Evolutionary conservation across 53 echinoderm and acorn worm species (phyloP), one percentile per base, ranked within the genome.

Genomic region (Mesocentrotus franciscanus): DNA sequence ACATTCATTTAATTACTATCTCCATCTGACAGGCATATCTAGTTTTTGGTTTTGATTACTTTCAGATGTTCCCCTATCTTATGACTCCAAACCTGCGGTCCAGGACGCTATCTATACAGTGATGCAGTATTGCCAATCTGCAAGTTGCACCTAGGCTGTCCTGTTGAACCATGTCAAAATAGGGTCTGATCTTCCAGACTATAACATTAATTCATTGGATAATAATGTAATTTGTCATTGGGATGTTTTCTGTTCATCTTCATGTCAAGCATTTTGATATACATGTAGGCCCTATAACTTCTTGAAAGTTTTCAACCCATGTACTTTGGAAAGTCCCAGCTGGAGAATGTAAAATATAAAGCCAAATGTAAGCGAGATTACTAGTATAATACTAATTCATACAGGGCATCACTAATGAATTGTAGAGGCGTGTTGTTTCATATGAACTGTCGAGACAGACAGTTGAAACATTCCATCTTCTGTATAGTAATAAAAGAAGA

Each of bases 11-110:
- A 16, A 35, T 81, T 39, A 39, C 33, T 20, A 81, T 81, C 18
- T 18, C 81, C 42, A 42, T 39, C 81, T 39, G 81, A 42, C 81
- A 74, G 74, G 27, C 74, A 74, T 74, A 81, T 81, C 81, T 81
- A 42, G 81, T 81, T 81, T 81, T 18, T 42, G 36, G 42, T 81
- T 81, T 39, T 81, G 81, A 81, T 39, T 81, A 4, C 36, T 36
- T 81, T 39, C 81, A 81, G 39, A 81, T 81, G 81, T 81, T 18
- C 42, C 32, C 29, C 74, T 74, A 32, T 81, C 64, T 64, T 64
- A 15, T 64, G 62, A 16, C 18, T 62, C 1, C 62, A 9, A 62
- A 62, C 62, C 62, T 62, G 27, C 10, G 0, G 72, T 26, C 29
- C 72, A 0, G 1, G 10, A 8, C 29, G 29, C 29, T 72, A 16